Evolutionary conservation across 2,113 vertebrate species (phyloP), one percentile per base, ranked within the genome.

Genomic region (Vidua chalybeata): DNA sequence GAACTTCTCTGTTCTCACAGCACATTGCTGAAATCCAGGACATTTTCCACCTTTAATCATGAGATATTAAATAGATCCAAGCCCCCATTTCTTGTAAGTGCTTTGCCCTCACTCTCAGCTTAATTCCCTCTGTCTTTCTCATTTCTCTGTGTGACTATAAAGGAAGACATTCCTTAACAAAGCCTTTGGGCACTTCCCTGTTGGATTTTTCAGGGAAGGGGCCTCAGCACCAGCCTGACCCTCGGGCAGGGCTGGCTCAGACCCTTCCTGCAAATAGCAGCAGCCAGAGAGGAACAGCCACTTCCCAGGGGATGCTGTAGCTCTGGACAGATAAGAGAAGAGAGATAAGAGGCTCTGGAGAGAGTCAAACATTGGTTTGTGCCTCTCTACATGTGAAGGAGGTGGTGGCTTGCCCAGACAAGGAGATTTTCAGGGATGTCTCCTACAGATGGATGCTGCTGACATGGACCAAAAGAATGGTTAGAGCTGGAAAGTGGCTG

Each of bases 41-140:
- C 1, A 3, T 20, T 51, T 86, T 61, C 80, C 76, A 23, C 3
- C 0, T 62, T 61, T 2, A 1, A 12, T 9, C 1, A 0, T 8
- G 39, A 67, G 33, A 41, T 56, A 23, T 61, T 51, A 52, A 78
- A 64, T 3, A 33, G 39, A 55, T 43, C 37, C 0, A 1, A 41
- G 30, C 4, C 2, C 39, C 55, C 10, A 21, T 37, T 66, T 33
- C 61, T 49, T 18, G 6, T 6, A 12, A 37, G 18, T 8, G 7
- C 19, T 84, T 68, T 74, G 23, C 33, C 51, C 62, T 64, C 23
- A 1, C 52, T 39, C 59, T 67, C 76, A 71, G 27, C 48, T 39
- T 30, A 13, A 6, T 61, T 75, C 23, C 16, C 56, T 75, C 58
- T 2, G 3, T 22, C 23, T 63, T 80, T n/a, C 46, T 35, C 9